phyloP scores from a whole-genome alignment of 2,113 vertebrate species.

The Rutilus rutilus region DNA sequence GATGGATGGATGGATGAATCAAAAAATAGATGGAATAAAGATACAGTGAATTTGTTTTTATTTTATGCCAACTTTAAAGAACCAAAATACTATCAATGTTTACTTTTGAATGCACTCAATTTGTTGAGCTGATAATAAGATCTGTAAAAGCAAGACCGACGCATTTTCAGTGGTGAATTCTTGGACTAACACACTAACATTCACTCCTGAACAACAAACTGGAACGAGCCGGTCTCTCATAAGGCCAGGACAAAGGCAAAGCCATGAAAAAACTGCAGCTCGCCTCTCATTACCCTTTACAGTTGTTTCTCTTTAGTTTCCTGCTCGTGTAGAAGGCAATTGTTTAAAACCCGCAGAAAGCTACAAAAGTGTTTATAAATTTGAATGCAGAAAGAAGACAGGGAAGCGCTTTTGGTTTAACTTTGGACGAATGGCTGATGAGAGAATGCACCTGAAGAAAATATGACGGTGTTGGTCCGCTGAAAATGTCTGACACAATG shows the following conservation, averaged over 20 bases:
- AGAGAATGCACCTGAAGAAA: not conserved
- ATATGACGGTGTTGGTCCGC: not conserved
- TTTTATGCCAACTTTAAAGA: not conserved
- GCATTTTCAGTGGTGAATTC: not conserved
- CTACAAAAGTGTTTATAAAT: not conserved
- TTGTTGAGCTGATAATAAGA: not conserved
- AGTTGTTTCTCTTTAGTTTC: slow-evolving; percentile 48
- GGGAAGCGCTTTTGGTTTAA: not conserved
- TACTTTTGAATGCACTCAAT: not conserved
- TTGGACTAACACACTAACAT: not conserved
- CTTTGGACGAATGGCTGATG: not conserved
- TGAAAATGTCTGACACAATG: not conserved
- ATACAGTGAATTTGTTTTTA: too few species aligned
- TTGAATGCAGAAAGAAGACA: not conserved
- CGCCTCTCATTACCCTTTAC: slow-evolving; percentile 7
- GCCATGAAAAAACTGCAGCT: slow-evolving; percentile 36
- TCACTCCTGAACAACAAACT: not conserved
- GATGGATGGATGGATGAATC: too few species aligned
- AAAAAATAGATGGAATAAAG: too few species aligned
- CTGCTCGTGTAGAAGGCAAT: slow-evolving; percentile 32
- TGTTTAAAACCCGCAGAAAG: slow-evolving; percentile 36
- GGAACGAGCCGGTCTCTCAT: slow-evolving; percentile 31
- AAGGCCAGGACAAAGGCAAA: slow-evolving; percentile 33
- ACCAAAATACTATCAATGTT: not conserved
- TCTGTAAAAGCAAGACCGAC: not conserved